Evolutionary conservation across 1,140 invertebrate species (phyloP).

Genomic region (Palaemon carinicauda): DNA sequence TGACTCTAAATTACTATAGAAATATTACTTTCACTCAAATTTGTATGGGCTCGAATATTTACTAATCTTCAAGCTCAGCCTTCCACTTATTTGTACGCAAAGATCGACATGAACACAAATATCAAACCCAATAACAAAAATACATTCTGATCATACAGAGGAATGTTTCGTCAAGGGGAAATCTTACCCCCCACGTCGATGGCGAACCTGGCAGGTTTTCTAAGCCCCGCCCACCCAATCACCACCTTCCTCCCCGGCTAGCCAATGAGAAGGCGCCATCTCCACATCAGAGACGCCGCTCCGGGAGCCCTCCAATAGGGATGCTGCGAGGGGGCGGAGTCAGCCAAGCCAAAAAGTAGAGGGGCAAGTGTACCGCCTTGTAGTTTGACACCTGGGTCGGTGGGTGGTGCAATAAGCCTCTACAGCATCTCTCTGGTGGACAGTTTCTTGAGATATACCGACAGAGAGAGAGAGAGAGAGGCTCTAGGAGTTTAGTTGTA

Average conservation of each 20-base stretch:
- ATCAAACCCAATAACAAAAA: conserved; percentile 44
- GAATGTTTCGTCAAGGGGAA: conserved; percentile 27
- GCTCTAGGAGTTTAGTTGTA: neutral
- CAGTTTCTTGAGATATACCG: conserved; percentile 19
- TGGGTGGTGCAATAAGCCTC: conserved; percentile 39
- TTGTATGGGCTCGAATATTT: too few relatives aligned
- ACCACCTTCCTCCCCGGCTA: neutral
- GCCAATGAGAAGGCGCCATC: neutral
- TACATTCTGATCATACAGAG: conserved; percentile 41
- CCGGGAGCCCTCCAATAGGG: conserved; percentile 1
- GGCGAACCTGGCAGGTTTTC: conserved; percentile 10
- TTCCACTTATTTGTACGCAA: too few relatives aligned
- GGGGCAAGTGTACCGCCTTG: conserved; percentile 43
- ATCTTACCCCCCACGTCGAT: conserved; percentile 38
- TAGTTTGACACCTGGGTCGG: conserved; percentile 55
- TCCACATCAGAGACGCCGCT: conserved; percentile 26
- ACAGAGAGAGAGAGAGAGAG: too few relatives aligned
- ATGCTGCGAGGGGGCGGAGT: conserved; percentile 22
- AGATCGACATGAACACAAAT: too few relatives aligned
- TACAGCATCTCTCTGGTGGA: conserved; percentile 6
- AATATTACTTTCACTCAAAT: too few relatives aligned
- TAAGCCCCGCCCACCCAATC: conserved; percentile 20
- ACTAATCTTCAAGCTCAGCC: neutral
- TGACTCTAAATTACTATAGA: too few relatives aligned
- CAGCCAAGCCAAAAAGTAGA: conserved; percentile 38